phyloP scores from a whole-genome alignment of 2,797 vertebrate genomes.

The Molossus molossus region DNA sequence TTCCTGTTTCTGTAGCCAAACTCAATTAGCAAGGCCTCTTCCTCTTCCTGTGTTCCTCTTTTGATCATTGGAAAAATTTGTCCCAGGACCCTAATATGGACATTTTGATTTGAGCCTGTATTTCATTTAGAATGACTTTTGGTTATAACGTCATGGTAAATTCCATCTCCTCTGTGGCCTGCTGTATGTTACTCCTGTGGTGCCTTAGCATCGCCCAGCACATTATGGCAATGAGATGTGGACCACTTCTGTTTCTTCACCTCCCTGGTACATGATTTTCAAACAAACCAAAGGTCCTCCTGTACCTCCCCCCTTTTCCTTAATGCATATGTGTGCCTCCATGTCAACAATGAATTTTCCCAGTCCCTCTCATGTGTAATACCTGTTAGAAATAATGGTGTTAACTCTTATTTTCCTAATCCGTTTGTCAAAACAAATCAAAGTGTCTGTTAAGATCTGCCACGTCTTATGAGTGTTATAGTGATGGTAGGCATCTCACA shows the following conservation, averaged over 20 bases:
- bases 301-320: neutral
- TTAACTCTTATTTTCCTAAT: slow-evolving; percentile 50
- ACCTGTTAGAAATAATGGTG: slow-evolving; percentile 15
- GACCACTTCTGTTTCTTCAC: slow-evolving; percentile 39
- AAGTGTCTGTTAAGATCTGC: slow-evolving; percentile 11
- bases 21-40: neutral
- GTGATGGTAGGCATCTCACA: neutral
- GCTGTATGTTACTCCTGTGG: neutral
- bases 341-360: neutral
- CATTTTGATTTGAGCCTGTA: neutral
- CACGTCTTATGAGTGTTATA: neutral
- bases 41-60: neutral
- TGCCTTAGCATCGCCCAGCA: neutral
- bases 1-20: neutral
- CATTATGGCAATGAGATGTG: neutral
- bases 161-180: slow-evolving; percentile 43
- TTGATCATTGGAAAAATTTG: slow-evolving; percentile 42
- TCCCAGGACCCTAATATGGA: neutral
- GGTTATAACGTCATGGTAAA: slow-evolving; percentile 5
- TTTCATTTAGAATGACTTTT: slow-evolving; percentile 43
- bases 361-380: neutral
- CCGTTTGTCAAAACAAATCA: neutral
- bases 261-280: neutral
- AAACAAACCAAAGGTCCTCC: neutral
- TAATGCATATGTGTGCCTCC: neutral